phyloP scores from a whole-genome alignment of 2,888 invertebrate genomes.

The Epiblema foenella region DNA sequence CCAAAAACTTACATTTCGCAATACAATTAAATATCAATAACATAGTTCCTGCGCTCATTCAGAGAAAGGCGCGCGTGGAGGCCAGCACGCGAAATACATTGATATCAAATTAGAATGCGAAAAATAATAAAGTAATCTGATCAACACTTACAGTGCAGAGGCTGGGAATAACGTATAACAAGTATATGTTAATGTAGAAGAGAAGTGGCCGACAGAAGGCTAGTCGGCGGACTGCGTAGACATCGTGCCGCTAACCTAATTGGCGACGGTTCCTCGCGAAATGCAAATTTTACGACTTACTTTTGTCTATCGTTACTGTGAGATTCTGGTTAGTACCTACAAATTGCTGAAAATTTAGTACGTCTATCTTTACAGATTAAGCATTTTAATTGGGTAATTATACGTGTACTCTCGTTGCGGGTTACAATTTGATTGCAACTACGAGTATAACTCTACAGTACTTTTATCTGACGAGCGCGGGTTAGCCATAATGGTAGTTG shows the following conservation, averaged over 20 bases:
- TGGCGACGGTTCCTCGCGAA: slow-evolving; percentile 71
- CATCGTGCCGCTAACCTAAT: slow-evolving; percentile 77
- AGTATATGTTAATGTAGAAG: slow-evolving; percentile 54
- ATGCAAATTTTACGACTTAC: slow-evolving; percentile 76
- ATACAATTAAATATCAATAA: not conserved
- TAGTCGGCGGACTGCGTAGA: slow-evolving; percentile 52
- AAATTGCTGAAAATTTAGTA: slow-evolving; percentile 4
- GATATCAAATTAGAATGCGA: not conserved
- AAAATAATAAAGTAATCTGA: not conserved
- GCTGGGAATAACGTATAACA: slow-evolving; percentile 41
- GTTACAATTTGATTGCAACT: not conserved
- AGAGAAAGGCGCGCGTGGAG: not conserved
- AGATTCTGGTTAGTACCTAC: slow-evolving; percentile 21
- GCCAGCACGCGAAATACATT: not conserved
- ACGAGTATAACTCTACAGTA: no score
- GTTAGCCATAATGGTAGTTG: no score
- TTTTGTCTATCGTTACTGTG: slow-evolving; percentile 49
- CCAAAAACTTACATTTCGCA: not conserved
- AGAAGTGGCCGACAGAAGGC: slow-evolving; percentile 49
- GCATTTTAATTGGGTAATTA: not conserved
- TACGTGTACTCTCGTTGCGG: not conserved
- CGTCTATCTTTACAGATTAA: not conserved
- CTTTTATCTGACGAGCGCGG: no score
- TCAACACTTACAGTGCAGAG: not conserved
- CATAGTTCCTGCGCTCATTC: not conserved